Percentiles rank a stretch among this genome's conserved stretches.
Conservation (phyloP, 2,797 vertebrate genomes). For the Morus bassanus region DNA sequence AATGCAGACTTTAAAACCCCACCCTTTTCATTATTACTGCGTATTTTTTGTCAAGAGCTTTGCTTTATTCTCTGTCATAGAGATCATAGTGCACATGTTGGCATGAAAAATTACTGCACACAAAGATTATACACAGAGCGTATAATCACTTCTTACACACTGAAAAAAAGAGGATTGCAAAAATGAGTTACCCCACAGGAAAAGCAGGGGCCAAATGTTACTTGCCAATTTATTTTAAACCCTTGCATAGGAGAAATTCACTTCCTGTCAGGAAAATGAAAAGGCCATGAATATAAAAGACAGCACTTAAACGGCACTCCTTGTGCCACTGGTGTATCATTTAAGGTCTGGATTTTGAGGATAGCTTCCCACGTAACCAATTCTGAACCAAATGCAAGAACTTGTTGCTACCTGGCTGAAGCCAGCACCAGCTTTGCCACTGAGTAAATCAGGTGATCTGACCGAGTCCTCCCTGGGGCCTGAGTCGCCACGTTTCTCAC, state of each 20-base stretch:
- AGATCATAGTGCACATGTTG: not conserved
- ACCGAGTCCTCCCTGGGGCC: rapidly evolving
- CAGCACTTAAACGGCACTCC: not conserved
- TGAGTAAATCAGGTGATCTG: rapidly evolving
- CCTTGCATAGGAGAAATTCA: not conserved
- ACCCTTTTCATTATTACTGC: not conserved
- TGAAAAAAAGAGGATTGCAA: not conserved
- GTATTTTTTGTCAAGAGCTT: not conserved
- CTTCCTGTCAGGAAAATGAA: not conserved
- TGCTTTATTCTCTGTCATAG: not conserved
- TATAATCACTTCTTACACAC: not conserved
- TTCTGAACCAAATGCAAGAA: not conserved
- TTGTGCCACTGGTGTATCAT: not conserved
- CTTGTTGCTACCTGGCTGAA: not conserved
- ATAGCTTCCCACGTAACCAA: not conserved
- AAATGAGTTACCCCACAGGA: not conserved
- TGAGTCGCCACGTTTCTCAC: not conserved
- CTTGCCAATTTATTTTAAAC: not conserved
- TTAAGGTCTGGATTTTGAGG: not conserved
- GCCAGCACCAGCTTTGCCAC: not conserved
- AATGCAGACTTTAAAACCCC: not conserved
- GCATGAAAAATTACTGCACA: not conserved
- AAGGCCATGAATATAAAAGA: not conserved
- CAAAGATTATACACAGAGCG: not conserved
- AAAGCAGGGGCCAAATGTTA: not conserved